Evolutionary conservation across 1,140 invertebrate species (phyloP).

Genomic region (Drosophila tsacasi): DNA sequence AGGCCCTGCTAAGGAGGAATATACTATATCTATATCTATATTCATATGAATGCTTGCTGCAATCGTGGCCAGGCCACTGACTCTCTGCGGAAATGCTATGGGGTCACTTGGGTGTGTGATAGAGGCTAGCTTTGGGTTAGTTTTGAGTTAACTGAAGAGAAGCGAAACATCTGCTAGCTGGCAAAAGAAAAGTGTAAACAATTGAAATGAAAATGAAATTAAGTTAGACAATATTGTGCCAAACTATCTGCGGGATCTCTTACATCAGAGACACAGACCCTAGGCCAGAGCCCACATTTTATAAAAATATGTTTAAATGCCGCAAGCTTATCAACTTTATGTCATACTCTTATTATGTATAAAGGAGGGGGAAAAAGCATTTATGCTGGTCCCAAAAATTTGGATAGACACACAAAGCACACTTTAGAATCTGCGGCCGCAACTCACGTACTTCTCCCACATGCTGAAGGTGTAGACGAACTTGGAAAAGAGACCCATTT

Average conservation of each 20-base stretch:
- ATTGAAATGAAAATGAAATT: not conserved
- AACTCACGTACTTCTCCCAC: constrained; percentile 68
- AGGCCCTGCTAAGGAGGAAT: not conserved
- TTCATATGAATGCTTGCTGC: constrained; percentile 7
- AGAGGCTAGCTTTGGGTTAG: constrained; percentile 10
- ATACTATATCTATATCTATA: not conserved
- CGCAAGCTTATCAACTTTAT: not conserved
- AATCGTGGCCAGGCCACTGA: constrained; percentile 27
- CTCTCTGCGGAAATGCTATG: constrained; percentile 21
- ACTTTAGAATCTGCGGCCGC: not conserved
- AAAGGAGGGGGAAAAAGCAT: not conserved
- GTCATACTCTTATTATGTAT: too few relatives aligned
- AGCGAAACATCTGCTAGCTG: not conserved
- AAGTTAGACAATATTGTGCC: not conserved
- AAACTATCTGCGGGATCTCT: not conserved
- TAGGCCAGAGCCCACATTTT: constrained; percentile 6
- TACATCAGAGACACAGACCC: too few relatives aligned
- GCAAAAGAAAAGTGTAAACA: not conserved
- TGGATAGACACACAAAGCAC: not conserved
- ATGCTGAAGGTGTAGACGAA: constrained; percentile 72
- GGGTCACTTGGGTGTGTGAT: constrained; percentile 10
- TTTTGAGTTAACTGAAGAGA: not conserved
- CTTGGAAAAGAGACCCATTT: constrained; percentile 76
- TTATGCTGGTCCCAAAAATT: constrained; percentile 20
- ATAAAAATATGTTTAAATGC: constrained; percentile 12